Percentiles rank a stretch among this genome's conserved stretches.
Conservation (phyloP, 2,113 vertebrate species). For the Ammospiza nelsoni region DNA sequence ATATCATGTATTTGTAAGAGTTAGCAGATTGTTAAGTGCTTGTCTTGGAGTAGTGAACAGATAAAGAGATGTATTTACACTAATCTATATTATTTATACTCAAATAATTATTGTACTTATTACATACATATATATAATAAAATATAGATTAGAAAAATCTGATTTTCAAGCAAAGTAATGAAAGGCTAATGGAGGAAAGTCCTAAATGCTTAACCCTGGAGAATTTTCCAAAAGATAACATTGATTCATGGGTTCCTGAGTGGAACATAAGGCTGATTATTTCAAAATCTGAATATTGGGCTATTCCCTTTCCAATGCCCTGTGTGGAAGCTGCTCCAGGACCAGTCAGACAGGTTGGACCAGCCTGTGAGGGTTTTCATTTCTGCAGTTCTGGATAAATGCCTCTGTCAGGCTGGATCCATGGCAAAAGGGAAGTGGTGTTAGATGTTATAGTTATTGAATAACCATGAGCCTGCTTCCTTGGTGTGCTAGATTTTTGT, state of each 20-base stretch:
- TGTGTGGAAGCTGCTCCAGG: neutral
- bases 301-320: neutral
- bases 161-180: neutral
- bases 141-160: neutral
- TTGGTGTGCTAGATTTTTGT: conserved; percentile 45
- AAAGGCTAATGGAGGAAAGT: neutral
- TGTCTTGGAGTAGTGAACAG: neutral
- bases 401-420: conserved; percentile 12
- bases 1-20: neutral
- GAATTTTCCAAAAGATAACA: neutral
- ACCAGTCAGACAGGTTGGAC: conserved; percentile 29
- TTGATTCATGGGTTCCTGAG: neutral
- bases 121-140: too few species aligned
- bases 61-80: neutral
- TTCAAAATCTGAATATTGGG: neutral
- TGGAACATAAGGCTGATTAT: neutral
- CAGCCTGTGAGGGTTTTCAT: neutral
- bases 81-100: neutral
- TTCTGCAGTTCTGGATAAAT: neutral
- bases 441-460: conserved; percentile 53
- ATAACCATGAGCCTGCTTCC: conserved; percentile 52
- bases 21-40: neutral
- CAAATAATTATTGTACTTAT: neutral
- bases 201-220: neutral
- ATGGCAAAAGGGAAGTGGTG: conserved; percentile 30